phyloP scores from a whole-genome alignment of 1,140 invertebrate species.

The Mamestra configurata region DNA sequence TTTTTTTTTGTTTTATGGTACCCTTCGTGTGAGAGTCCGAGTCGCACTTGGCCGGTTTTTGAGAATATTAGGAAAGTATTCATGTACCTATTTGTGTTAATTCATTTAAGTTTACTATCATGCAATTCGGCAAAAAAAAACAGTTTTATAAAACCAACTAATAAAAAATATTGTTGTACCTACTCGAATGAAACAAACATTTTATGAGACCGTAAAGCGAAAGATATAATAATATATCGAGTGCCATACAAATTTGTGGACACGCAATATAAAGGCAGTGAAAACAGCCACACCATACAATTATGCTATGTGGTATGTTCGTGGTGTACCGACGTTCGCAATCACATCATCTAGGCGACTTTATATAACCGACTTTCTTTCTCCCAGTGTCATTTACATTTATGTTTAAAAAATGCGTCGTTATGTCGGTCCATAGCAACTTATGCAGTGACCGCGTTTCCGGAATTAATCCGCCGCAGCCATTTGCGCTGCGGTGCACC shows the following conservation, averaged over 20 bases:
- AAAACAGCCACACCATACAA: not conserved
- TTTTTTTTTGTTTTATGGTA: too few relatives aligned
- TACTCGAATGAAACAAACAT: too few relatives aligned
- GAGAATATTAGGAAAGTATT: too few relatives aligned
- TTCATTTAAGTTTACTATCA: too few relatives aligned
- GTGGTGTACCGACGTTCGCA: not conserved
- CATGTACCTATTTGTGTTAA: too few relatives aligned
- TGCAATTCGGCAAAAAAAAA: too few relatives aligned
- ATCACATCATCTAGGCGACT: conserved; percentile 18
- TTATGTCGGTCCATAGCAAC: not conserved
- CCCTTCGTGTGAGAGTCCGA: too few relatives aligned
- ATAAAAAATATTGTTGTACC: not conserved
- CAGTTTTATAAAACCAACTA: too few relatives aligned
- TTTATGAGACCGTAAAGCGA: not conserved
- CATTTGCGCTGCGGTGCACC: too few relatives aligned
- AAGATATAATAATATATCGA: not conserved
- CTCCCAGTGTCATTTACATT: not conserved
- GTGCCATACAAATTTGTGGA: conserved; percentile 2
- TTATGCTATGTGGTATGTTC: conserved; percentile 14
- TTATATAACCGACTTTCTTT: conserved; percentile 29
- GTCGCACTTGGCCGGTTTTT: too few relatives aligned
- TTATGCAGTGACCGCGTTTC: too few relatives aligned
- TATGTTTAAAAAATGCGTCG: not conserved
- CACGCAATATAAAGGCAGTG: conserved; percentile 10
- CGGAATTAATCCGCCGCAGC: too few relatives aligned